A percentile compares a stretch with the other conserved stretches of the same genome.
phyloP scores from a whole-genome alignment of 2,113 vertebrate genomes.

The Gadus macrocephalus region DNA sequence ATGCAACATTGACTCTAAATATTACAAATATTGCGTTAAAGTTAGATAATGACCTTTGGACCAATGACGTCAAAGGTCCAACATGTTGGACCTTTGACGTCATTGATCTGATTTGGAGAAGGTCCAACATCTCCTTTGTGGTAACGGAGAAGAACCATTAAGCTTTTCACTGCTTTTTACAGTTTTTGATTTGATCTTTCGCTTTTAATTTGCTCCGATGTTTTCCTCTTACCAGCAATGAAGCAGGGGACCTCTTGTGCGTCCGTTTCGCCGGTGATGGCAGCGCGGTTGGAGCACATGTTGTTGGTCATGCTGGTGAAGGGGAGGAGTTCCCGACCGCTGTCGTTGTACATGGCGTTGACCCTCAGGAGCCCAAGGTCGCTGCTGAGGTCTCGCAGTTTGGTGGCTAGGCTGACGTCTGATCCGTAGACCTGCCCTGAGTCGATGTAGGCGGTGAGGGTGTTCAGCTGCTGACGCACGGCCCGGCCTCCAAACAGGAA shows the following conservation, averaged over 20 bases:
- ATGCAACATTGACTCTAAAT: too few relatives aligned
- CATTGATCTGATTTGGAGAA: neutral
- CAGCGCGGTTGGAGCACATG: constrained; percentile 51
- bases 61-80: too few relatives aligned
- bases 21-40: too few relatives aligned
- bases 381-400: constrained; percentile 49
- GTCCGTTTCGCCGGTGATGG: constrained; percentile 30
- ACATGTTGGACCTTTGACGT: too few relatives aligned
- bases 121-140: neutral
- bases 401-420: constrained; percentile 40
- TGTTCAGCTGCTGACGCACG: constrained; percentile 69
- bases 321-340: constrained; percentile 64
- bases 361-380: constrained; percentile 62
- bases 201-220: neutral
- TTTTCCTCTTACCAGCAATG: constrained; percentile 57
- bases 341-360: constrained; percentile 55
- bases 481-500: constrained; percentile 41
- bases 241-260: constrained; percentile 67
- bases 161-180: too few relatives aligned
- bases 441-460: constrained; percentile 69
- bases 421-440: constrained; percentile 67
- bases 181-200: too few relatives aligned
- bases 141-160: too few relatives aligned
- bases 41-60: too few relatives aligned
- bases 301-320: constrained; percentile 45